Percentiles rank a stretch among this genome's conserved stretches.
Evolutionary conservation across 2,797 vertebrate genomes (phyloP).

Genomic region (Liasis olivaceus): DNA sequence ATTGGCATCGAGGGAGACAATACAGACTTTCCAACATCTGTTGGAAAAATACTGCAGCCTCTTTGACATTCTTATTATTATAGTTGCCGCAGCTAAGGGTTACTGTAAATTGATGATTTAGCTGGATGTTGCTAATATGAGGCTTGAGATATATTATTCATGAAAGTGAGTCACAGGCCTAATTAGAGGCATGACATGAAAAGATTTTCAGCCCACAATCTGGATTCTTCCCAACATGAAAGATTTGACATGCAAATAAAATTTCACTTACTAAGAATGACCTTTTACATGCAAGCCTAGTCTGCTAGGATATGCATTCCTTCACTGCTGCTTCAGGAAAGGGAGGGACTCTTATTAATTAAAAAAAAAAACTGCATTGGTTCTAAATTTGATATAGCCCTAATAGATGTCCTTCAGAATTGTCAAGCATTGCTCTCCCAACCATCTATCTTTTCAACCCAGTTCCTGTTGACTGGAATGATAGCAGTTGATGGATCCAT

Average conservation of each 20-base stretch:
- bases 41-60: conserved; percentile 33
- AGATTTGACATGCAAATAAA: conserved; percentile 63
- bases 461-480: not conserved
- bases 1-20: conserved; percentile 39
- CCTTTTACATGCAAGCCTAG: conserved; percentile 52
- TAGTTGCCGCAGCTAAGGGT: conserved; percentile 43
- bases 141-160: conserved; percentile 65
- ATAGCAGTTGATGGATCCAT: conserved; percentile 1
- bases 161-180: conserved; percentile 64
- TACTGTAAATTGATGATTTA: conserved; percentile 62
- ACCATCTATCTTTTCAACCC: not conserved
- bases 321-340: conserved; percentile 9
- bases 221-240: conserved; percentile 61
- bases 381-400: not conserved
- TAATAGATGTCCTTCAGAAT: conserved; percentile 21
- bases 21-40: conserved; percentile 57
- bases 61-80: conserved; percentile 44
- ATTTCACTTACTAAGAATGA: conserved; percentile 59
- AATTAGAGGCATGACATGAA: conserved; percentile 67
- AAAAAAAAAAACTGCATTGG: not conserved
- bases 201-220: conserved; percentile 58
- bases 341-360: not conserved
- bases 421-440: not conserved
- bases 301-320: not conserved
- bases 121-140: conserved; percentile 61